phyloP scores from a whole-genome alignment of 1,140 invertebrate genomes.

The Drosophila quadrilineata region DNA sequence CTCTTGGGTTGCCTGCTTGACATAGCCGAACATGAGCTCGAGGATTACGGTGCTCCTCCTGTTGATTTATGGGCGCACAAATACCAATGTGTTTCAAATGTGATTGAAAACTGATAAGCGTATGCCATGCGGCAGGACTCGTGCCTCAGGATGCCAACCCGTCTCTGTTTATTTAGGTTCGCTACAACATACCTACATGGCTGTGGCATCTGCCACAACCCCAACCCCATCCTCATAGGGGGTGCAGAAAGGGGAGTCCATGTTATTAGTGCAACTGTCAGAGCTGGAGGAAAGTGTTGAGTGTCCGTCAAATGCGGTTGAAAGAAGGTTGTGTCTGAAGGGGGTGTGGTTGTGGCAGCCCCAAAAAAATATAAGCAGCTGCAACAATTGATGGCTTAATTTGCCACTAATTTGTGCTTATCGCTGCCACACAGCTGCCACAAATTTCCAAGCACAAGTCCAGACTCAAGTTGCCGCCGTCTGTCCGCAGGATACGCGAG shows the following conservation, averaged over 20 bases:
- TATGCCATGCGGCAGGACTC: slow-evolving; percentile 20
- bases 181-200: too few relatives aligned
- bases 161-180: slow-evolving; percentile 30
- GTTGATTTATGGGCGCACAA: slow-evolving; percentile 72
- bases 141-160: slow-evolving; percentile 19
- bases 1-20: slow-evolving; percentile 18
- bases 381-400: slow-evolving; percentile 67
- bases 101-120: slow-evolving; percentile 78
- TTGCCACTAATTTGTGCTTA: slow-evolving; percentile 76
- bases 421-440: slow-evolving; percentile 7
- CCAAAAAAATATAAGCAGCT: slow-evolving; percentile 45
- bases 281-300: slow-evolving; percentile 70
- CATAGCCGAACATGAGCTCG: slow-evolving; percentile 22
- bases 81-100: slow-evolving; percentile 67
- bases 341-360: neutral
- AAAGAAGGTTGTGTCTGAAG: slow-evolving; percentile 20
- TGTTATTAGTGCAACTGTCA: slow-evolving; percentile 76
- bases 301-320: slow-evolving; percentile 68
- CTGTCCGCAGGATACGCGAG: too few relatives aligned
- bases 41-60: slow-evolving; percentile 62
- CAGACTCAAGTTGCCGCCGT: neutral
- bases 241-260: neutral
- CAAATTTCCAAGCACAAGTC: neutral
- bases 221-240: too few relatives aligned
- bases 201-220: slow-evolving; percentile 16